Base-by-base conservation (phyloP, 1,140 invertebrate genomes). In the Eumaeus atala region DNA sequence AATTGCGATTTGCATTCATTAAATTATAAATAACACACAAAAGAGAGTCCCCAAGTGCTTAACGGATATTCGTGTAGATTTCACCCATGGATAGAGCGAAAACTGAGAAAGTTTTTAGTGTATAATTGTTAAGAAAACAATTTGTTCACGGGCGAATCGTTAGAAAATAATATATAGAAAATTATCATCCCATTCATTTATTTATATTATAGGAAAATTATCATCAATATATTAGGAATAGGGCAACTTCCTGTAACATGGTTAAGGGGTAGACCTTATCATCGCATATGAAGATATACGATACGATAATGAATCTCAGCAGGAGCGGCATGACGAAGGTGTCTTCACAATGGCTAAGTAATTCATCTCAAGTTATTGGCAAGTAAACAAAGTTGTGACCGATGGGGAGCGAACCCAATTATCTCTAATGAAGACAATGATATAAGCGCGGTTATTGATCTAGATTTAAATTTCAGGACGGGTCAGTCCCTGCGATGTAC, bases 381-480 rank as follows among this genome's bases (percentile, higher is more conserved):
- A 71, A 77, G 72, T 66, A 82, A 83, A 86, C 83, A 86, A 83
- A 86, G 74, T 86, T 83, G 71, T 61, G 72, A 71, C 74, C 72
- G 73, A 69, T 67, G 66, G 81, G 83, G 81, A 82, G 77, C 65
- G 72, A 73, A 87, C 83, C 81, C 83, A 84, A 87, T 87, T 87
- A 87, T 77, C 81, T 77, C 73, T 87, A 87, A 87, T 87, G 81
- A 87, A 87, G 83, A 87, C 83, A 87, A 87, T 87, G 83, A 87
- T 87, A 87, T 84, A 87, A 84, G 83, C 81, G 77, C 72, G 79
- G 83, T 84, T 86, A 87, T 87, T 87, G 83, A 87, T 87, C 83
- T 87, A 87, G 83, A 87, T 87, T 87, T 84, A 84, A 87, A 87
- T 87, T 87, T 87, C 83, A 87, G 76, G 77, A 87, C 73, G 83